Percentiles rank a stretch among this genome's conserved stretches.
Evolutionary conservation across 2,113 vertebrate species (phyloP).

Genomic region (Thomomys bottae): DNA sequence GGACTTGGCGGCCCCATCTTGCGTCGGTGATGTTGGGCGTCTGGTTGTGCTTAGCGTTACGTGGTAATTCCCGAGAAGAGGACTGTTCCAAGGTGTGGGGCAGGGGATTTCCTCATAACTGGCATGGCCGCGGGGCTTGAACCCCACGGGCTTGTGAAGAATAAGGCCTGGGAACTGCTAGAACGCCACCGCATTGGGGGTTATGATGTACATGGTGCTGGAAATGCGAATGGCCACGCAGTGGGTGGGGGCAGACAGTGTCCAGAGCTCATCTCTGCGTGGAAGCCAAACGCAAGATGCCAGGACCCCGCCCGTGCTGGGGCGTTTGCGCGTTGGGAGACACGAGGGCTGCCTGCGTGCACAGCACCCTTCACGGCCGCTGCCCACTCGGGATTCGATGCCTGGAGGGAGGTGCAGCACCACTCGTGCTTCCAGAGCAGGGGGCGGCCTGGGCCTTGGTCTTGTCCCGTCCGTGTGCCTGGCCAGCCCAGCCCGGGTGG

Average conservation of each 20-base stretch:
- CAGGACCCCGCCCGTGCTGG: no score
- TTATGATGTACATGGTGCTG: neutral
- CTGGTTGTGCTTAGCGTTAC: neutral
- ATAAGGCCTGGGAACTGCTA: conserved; percentile 68
- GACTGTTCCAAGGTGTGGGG: neutral
- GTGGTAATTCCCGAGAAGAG: neutral
- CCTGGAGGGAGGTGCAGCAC: no score
- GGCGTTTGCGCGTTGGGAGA: no score
- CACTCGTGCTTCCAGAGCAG: no score
- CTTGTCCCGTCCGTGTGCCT: no score
- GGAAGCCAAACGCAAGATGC: neutral
- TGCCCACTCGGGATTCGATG: no score
- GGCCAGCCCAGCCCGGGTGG: neutral
- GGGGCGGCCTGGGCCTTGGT: no score
- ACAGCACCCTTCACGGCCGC: no score
- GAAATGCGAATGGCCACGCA: conserved; percentile 6
- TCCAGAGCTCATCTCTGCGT: neutral
- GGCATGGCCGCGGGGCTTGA: conserved; percentile 24
- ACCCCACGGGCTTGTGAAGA: conserved; percentile 61
- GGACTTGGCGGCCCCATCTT: neutral
- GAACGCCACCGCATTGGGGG: conserved; percentile 62
- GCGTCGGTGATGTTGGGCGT: neutral
- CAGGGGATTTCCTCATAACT: neutral
- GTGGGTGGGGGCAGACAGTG: neutral
- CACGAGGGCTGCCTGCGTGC: no score